Percentiles rank a stretch among this genome's conserved stretches.
Conservation (phyloP, 1,140 invertebrate species). For the Oreohelix idahoensis region DNA sequence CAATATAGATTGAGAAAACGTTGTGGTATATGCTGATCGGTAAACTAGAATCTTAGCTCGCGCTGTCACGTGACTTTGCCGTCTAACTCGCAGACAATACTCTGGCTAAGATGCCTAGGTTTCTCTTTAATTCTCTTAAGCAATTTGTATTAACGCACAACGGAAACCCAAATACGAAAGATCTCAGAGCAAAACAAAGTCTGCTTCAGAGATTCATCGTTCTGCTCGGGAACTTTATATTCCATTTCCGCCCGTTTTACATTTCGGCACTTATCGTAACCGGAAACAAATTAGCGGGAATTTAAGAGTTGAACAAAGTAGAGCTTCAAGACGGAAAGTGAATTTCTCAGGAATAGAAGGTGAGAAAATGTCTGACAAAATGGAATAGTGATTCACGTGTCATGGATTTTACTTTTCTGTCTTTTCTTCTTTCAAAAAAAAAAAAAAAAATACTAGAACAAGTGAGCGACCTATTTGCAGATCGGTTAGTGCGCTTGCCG, state of each 20-base stretch:
- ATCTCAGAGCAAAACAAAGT: constrained; percentile 8
- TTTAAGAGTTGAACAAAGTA: neutral
- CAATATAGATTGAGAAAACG: constrained; percentile 15
- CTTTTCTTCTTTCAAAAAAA: no score
- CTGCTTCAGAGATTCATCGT: neutral
- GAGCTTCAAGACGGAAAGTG: constrained; percentile 17
- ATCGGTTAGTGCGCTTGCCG: no score
- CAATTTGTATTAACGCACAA: constrained; percentile 29
- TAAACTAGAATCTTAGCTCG: neutral
- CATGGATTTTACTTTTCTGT: no score
- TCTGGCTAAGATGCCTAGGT: neutral
- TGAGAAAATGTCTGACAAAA: neutral
- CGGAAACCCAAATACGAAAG: constrained; percentile 34
- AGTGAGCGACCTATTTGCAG: no score
- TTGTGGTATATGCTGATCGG: neutral
- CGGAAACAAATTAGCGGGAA: constrained; percentile 19
- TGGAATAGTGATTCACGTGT: neutral
- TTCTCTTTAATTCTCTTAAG: constrained; percentile 19
- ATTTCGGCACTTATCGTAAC: constrained; percentile 13
- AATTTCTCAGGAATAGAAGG: neutral
- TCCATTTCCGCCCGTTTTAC: constrained; percentile 33
- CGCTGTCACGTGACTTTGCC: neutral
- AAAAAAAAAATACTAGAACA: no score
- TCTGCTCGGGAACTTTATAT: constrained; percentile 33
- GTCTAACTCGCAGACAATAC: neutral